phyloP scores from a whole-genome alignment of 1,140 invertebrate genomes.

The Pseudachorutes palmiensis region DNA sequence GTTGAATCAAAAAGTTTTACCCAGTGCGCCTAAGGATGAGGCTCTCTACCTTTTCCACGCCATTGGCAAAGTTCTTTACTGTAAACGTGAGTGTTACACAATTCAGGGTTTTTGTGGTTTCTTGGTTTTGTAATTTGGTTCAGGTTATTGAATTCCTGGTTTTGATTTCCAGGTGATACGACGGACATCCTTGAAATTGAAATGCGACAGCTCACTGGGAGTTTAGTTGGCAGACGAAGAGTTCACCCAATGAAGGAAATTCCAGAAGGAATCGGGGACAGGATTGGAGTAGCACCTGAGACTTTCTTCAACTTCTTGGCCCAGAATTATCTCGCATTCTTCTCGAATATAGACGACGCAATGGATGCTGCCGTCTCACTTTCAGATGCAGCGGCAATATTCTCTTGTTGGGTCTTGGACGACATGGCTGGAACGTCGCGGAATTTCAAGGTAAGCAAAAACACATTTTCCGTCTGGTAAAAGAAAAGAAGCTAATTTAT shows the following conservation, averaged over 20 bases:
- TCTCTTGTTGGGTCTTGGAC: constrained; percentile 29
- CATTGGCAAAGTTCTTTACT: constrained; percentile 34
- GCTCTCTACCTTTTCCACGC: constrained; percentile 30
- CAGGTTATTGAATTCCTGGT: background rate
- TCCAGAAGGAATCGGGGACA: constrained; percentile 24
- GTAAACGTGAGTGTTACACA: constrained; percentile 24
- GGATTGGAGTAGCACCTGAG: constrained; percentile 29
- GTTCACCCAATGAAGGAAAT: constrained; percentile 12
- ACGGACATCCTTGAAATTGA: constrained; percentile 8
- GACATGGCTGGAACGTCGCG: background rate
- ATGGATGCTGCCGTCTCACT: constrained; percentile 15
- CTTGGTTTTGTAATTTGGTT: background rate
- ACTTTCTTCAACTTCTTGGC: constrained; percentile 31
- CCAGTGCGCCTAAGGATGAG: constrained; percentile 21
- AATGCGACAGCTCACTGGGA: background rate
- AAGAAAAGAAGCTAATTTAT: background rate
- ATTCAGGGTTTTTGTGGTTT: background rate
- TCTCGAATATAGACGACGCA: constrained; percentile 16
- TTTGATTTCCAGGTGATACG: constrained; percentile 15
- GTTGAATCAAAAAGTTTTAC: background rate
- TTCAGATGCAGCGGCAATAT: constrained; percentile 20
- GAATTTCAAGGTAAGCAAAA: constrained; percentile 15
- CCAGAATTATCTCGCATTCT: constrained; percentile 30
- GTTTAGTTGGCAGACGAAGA: constrained; percentile 7
- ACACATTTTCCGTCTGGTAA: background rate